Conservation (phyloP, 2,113 vertebrate species). For the Actinemys pallida region DNA sequence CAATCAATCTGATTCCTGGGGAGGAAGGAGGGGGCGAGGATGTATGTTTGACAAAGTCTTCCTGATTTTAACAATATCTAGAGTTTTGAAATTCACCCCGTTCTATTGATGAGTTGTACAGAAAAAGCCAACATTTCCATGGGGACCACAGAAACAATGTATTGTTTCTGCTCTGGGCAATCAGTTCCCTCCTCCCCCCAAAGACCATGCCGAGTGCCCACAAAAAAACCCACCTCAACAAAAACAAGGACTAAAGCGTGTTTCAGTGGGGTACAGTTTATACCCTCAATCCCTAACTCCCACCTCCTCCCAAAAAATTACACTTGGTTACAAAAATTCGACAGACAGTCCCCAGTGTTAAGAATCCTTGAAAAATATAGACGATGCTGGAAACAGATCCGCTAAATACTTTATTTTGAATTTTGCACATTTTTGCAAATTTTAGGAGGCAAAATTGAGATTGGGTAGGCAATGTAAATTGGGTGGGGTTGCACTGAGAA, state of each 20-base stretch:
- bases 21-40: not conserved
- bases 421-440: not conserved
- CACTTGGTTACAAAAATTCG: not conserved
- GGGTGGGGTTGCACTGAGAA: not conserved
- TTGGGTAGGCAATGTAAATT: rapidly evolving
- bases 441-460: not conserved
- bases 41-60: not conserved
- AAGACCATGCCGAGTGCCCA: not conserved
- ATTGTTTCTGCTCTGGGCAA: not conserved
- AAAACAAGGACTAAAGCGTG: not conserved
- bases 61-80: no score
- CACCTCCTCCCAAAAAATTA: not conserved
- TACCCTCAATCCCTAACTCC: not conserved
- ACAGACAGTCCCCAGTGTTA: rapidly evolving
- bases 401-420: not conserved
- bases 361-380: not conserved
- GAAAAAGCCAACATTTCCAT: not conserved
- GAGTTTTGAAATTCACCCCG: not conserved
- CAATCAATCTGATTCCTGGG: not conserved
- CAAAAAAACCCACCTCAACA: not conserved
- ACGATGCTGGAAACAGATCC: not conserved
- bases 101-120: not conserved
- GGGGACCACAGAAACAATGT: not conserved
- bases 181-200: not conserved
- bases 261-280: rapidly evolving